Percentiles rank a stretch among this genome's conserved stretches.
phyloP scores from a whole-genome alignment of 2,113 vertebrate genomes.

The Scytalopus superciliaris region DNA sequence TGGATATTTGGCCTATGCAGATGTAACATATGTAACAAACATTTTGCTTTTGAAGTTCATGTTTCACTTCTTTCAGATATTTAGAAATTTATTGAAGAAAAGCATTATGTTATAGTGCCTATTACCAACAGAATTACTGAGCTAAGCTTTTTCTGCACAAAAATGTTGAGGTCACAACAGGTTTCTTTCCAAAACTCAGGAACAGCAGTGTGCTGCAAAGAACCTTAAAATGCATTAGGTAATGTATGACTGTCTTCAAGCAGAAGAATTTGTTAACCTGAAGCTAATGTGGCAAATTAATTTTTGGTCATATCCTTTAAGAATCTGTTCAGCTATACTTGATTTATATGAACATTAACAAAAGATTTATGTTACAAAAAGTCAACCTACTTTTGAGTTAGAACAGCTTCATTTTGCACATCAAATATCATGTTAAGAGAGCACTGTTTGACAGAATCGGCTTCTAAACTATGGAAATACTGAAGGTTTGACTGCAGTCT shows the following conservation, averaged over 20 bases:
- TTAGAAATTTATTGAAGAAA: neutral
- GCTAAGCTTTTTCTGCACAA: neutral
- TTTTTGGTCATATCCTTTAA: conserved; percentile 65
- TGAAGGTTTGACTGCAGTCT: neutral
- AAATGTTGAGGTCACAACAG: neutral
- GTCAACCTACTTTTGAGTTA: conserved; percentile 50
- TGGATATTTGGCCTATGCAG: neutral
- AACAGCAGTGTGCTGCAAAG: neutral
- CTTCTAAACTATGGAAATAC: neutral
- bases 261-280: conserved; percentile 67
- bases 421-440: neutral
- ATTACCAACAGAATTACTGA: neutral
- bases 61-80: neutral
- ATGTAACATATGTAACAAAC: neutral
- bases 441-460: neutral
- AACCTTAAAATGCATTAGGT: conserved; percentile 46
- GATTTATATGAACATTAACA: conserved; percentile 67
- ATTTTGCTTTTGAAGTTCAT: neutral
- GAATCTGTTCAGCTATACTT: conserved; percentile 54
- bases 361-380: conserved; percentile 66
- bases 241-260: conserved; percentile 58
- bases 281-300: conserved; percentile 67
- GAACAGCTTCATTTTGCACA: conserved; percentile 45
- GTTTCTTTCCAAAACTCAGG: neutral
- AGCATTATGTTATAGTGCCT: neutral